Conservation (phyloP, 2,888 invertebrate genomes). For the Scelioninae gen. 2 region DNA sequence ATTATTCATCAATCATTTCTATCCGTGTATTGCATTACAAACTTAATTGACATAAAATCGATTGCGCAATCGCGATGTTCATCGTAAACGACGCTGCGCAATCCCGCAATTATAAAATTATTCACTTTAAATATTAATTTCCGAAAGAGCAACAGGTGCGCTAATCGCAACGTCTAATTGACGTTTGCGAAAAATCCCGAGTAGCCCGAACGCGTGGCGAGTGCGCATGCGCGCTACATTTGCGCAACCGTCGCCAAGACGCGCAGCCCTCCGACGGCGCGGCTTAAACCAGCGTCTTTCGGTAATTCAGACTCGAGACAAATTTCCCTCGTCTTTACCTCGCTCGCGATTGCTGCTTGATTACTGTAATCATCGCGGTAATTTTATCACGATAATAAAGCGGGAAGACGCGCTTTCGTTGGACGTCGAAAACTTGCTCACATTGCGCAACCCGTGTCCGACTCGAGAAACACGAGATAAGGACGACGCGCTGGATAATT, state of each 20-base stretch:
- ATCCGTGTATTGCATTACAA: constrained; percentile 8
- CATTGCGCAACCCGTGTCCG: constrained; percentile 31
- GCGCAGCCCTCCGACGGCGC: no score
- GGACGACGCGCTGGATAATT: constrained; percentile 36
- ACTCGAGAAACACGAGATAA: constrained; percentile 39
- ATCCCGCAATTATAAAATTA: constrained; percentile 34
- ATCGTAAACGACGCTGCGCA: constrained; percentile 13
- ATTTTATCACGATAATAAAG: constrained; percentile 24
- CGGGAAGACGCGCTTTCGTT: constrained; percentile 7
- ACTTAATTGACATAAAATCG: constrained; percentile 12
- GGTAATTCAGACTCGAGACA: background rate
- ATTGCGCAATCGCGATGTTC: constrained; percentile 28
- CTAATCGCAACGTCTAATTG: constrained; percentile 29
- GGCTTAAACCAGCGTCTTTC: background rate
- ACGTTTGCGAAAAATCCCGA: constrained; percentile 14
- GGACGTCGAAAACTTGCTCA: constrained; percentile 7
- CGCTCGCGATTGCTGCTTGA: background rate
- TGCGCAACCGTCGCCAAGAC: constrained; percentile 21
- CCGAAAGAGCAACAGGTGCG: constrained; percentile 42
- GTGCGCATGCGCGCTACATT: background rate
- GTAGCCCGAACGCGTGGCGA: background rate
- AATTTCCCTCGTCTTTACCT: background rate
- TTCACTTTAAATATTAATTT: constrained; percentile 33
- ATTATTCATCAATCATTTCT: no score
- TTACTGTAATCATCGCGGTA: constrained; percentile 18